phyloP scores from a whole-genome alignment of 2,888 invertebrate genomes.

The Trachelus troglodyta region DNA sequence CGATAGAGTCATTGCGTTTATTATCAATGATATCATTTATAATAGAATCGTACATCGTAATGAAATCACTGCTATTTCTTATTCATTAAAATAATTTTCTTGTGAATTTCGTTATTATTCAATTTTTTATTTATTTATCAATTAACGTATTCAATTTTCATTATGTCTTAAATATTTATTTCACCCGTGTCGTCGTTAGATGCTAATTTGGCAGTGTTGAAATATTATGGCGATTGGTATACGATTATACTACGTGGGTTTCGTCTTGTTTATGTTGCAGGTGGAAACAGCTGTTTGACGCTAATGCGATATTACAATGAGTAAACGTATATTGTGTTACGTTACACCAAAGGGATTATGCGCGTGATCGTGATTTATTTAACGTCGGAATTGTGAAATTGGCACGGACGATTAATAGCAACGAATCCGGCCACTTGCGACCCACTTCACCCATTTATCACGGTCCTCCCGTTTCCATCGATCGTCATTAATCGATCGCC shows the following conservation, averaged over 20 bases:
- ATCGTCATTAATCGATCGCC: background rate
- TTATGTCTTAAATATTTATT: background rate
- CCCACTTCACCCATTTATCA: background rate
- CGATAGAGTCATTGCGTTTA: background rate
- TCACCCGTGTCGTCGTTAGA: background rate
- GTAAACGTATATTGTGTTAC: background rate
- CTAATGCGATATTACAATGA: background rate
- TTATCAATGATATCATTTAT: background rate
- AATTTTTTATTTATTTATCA: background rate
- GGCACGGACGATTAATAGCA: background rate
- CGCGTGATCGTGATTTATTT: slow-evolving; percentile 5
- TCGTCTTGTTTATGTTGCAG: slow-evolving; percentile 5
- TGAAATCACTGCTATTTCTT: background rate
- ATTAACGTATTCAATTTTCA: background rate
- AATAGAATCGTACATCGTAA: background rate
- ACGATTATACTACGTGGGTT: background rate
- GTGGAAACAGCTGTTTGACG: slow-evolving; percentile 4
- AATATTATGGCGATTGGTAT: background rate
- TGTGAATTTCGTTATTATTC: background rate
- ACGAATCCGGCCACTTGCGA: background rate
- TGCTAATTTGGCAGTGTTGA: background rate
- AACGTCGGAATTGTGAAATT: slow-evolving; percentile 11
- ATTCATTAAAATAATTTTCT: background rate
- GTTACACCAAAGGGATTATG: background rate
- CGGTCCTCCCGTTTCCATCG: background rate